These are phyloP conservation scores for Parochlus steinenii DNA, from an alignment of 2,888 invertebrate species.

Conservation along the genomic window DNA sequence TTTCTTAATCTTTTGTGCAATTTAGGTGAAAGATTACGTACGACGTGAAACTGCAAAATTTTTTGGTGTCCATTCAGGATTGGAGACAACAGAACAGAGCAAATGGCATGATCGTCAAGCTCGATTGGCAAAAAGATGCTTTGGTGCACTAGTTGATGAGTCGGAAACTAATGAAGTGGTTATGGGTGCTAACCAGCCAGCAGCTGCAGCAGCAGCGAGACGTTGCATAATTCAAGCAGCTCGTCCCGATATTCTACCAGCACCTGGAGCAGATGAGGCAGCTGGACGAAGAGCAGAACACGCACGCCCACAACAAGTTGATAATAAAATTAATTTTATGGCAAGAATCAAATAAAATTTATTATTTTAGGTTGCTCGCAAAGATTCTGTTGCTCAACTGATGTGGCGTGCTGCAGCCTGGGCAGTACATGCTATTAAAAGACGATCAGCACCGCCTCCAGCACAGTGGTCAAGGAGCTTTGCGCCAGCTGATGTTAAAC, in stretches of 20 bases:
- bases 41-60: conserved; percentile 25
- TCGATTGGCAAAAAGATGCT: conserved; percentile 26
- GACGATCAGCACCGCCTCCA: conserved; percentile 39
- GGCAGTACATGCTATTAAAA: conserved; percentile 38
- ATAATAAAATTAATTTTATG: no score
- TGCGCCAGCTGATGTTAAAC: conserved; percentile 35
- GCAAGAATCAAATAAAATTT: conserved; percentile 51
- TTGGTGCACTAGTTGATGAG: conserved; percentile 19
- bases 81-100: conserved; percentile 23
- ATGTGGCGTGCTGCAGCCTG: conserved; percentile 24
- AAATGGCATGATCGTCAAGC: conserved; percentile 28
- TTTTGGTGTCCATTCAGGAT: conserved; percentile 26
- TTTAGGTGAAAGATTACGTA: conserved; percentile 24
- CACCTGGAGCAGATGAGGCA: conserved; percentile 19
- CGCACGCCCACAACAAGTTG: no score
- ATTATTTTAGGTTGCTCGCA: conserved; percentile 41
- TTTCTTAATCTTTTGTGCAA: no score
- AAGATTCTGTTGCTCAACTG: conserved; percentile 27
- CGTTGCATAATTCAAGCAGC: no score
- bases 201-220: no score
- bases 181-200: conserved; percentile 9
- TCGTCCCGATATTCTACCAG: conserved; percentile 28
- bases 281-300: conserved; percentile 17
- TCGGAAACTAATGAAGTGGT: no score
- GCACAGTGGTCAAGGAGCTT: conserved; percentile 58